phyloP scores from a whole-genome alignment of 2,888 invertebrate species.

The Candidula unifasciata region DNA sequence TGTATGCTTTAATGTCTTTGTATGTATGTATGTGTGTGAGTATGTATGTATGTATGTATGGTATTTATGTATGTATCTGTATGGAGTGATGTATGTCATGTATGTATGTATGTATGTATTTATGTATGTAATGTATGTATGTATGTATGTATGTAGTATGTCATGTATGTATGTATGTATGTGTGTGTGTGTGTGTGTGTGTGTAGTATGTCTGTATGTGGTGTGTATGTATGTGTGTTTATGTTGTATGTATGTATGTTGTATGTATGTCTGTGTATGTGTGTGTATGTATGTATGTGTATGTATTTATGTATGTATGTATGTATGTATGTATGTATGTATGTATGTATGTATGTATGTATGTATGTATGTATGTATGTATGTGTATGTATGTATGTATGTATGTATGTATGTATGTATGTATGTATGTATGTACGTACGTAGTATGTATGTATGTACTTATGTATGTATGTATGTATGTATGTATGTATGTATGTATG shows the following conservation, averaged over 20 bases:
- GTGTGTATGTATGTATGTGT: slow-evolving; percentile 25
- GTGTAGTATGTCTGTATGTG: slow-evolving; percentile 18
- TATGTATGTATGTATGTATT: too few relatives aligned
- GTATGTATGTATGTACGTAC: neutral
- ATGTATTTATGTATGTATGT: slow-evolving; percentile 23
- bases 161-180: slow-evolving; percentile 19
- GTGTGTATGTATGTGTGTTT: slow-evolving; percentile 6
- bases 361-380: slow-evolving; percentile 5
- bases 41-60: neutral
- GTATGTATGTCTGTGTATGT: slow-evolving; percentile 35
- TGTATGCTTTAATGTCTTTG: neutral
- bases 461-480: neutral
- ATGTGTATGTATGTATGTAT: neutral
- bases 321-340: slow-evolving; percentile 11
- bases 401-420: neutral
- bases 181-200: slow-evolving; percentile 33
- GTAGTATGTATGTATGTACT: neutral
- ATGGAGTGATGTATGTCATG: too few relatives aligned
- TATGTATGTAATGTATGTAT: too few relatives aligned
- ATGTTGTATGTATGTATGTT: neutral
- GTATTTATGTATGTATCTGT: too few relatives aligned
- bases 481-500: neutral
- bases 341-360: slow-evolving; percentile 5
- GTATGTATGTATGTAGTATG: slow-evolving; percentile 6
- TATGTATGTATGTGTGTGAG: neutral